Base-by-base conservation (phyloP, 2,797 vertebrate genomes). In the Etheostoma perlongum region DNA sequence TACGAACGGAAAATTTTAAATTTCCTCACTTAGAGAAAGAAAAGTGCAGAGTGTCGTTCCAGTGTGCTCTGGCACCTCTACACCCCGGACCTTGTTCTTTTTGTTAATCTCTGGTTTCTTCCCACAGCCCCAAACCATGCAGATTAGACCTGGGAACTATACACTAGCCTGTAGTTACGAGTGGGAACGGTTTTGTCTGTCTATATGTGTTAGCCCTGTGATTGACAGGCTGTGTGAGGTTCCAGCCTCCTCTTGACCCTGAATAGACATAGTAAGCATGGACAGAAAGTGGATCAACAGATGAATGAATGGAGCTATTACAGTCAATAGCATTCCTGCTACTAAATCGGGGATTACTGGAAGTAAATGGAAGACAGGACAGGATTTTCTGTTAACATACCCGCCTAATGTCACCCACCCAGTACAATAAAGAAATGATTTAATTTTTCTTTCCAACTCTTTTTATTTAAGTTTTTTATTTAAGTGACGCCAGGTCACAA, bases 281-380 rank as follows among this genome's bases (percentile, higher is more conserved):
- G 36, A 40, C 10, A 40, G 36, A 40, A 40, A 40, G 10, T 40
- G 36, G 10, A 40, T 40, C 36, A 40, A 40, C 36, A 11, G 36
- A 44, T 44, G 10, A 23, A 64, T 55, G 6, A 4, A 63, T 27
- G 9, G 40, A 15, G 8, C 51, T 13, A 46, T 53, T 42, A 62
- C n/a, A 13, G 19, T 40, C 69, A 62, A 53, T 54, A 36, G 0
- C 12, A 65, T 58, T 57, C 72, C 21, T 60, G 55, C 30, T 11
- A 18, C 14, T n/a, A 25, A 21, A 40, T 57, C 11, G 4, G 16
- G 33, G 11, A 62, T 68, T 44, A 59, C 55, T 42, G 4, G 4
- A 61, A 18, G 16, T 27, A 79, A 62, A 71, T 8, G 21, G 51
- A n/a, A n/a, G n/a, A n/a, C n/a, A n/a, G n/a, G 59, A 63, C 72